These are phyloP conservation scores for Chromobotia macracanthus DNA, from an alignment of 2,797 vertebrate species.

Conservation along the genomic window DNA sequence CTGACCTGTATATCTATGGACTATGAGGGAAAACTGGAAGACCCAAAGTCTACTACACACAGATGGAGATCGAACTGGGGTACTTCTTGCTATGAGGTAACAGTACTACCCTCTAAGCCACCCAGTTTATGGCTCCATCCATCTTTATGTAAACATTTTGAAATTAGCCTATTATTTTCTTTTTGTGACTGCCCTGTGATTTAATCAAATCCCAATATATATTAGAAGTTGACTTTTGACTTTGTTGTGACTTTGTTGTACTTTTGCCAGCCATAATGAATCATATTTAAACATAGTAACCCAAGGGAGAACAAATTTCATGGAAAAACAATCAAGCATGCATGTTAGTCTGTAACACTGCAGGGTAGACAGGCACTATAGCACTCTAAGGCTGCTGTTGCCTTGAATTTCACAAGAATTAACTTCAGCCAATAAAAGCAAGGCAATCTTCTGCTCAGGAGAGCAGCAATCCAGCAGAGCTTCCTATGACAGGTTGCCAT, in stretches of 20 bases:
- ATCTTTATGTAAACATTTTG: not conserved
- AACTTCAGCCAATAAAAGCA: conserved; percentile 63
- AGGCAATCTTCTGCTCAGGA: conserved; percentile 60
- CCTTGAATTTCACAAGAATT: conserved; percentile 59
- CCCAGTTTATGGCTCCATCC: not conserved
- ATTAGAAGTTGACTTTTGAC: not conserved
- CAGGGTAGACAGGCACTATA: conserved; percentile 56
- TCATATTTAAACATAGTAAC: not conserved
- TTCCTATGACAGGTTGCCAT: conserved; percentile 60
- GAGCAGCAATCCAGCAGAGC: conserved; percentile 51
- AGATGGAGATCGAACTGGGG: too few relatives aligned
- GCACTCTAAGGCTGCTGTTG: conserved; percentile 60
- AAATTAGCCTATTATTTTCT: too few relatives aligned
- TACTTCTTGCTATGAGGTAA: too few relatives aligned
- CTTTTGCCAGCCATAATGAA: not conserved
- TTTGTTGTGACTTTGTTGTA: not conserved
- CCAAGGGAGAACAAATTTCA: too few relatives aligned
- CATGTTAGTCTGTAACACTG: conserved; percentile 33
- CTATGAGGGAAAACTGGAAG: too few relatives aligned
- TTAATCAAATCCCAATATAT: too few relatives aligned
- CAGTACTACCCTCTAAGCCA: too few relatives aligned
- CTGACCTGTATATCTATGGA: not conserved
- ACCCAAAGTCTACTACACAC: too few relatives aligned
- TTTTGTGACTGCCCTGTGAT: too few relatives aligned
- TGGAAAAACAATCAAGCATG: too few relatives aligned